phyloP scores from a whole-genome alignment of 2,888 invertebrate genomes.

The Eristalis tenax region DNA sequence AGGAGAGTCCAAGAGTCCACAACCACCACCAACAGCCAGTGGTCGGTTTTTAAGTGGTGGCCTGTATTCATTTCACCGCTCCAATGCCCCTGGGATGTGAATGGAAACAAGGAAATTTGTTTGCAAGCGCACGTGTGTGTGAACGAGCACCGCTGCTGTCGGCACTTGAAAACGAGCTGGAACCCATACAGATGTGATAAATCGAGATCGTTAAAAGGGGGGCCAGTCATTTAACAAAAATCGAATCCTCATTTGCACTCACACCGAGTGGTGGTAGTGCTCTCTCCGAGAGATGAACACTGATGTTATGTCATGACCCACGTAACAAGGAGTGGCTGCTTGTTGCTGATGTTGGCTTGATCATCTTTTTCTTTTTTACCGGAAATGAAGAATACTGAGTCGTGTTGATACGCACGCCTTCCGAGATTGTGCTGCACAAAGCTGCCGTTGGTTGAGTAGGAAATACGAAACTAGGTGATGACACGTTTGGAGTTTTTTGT shows the following conservation, averaged over 20 bases:
- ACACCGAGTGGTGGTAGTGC: neutral
- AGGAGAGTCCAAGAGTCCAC: constrained; percentile 1
- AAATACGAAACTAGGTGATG: neutral
- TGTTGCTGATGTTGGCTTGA: constrained; percentile 25
- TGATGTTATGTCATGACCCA: constrained; percentile 31
- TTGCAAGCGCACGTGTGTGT: neutral
- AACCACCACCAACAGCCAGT: neutral
- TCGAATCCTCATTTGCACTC: constrained; percentile 59
- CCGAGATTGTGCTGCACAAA: neutral
- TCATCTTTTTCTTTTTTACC: constrained; percentile 39
- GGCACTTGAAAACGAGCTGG: constrained; percentile 52
- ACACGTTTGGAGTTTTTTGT: neutral
- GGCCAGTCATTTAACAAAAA: constrained; percentile 11
- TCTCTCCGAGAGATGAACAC: neutral
- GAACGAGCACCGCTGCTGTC: neutral
- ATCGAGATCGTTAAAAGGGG: constrained; percentile 29
- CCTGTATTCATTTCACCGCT: constrained; percentile 71
- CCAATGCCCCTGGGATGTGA: constrained; percentile 58
- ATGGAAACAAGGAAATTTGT: constrained; percentile 38
- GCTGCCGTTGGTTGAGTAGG: neutral
- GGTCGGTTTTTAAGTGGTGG: constrained; percentile 38
- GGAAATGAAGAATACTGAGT: constrained; percentile 56
- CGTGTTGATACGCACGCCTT: constrained; percentile 4
- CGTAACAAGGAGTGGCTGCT: constrained; percentile 63
- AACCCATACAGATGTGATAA: constrained; percentile 56